Conservation (phyloP, 2,888 invertebrate species). For the Tupiocoris notatus region DNA sequence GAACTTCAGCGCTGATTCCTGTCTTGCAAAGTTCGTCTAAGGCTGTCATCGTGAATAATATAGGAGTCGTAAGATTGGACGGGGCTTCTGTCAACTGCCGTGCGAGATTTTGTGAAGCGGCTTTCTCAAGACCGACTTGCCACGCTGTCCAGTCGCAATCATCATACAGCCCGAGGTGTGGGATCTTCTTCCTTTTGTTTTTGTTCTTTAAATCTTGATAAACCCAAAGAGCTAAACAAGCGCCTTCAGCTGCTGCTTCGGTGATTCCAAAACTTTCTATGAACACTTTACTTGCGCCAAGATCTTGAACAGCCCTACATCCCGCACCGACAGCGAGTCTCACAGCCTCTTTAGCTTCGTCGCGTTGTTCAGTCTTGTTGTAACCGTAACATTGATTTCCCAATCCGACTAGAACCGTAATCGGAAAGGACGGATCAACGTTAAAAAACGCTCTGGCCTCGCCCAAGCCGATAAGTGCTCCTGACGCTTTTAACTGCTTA, state of each 20-base stretch:
- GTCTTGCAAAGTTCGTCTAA: slow-evolving; percentile 59
- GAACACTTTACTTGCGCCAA: slow-evolving; percentile 61
- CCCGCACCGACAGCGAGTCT: slow-evolving; percentile 67
- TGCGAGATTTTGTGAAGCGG: slow-evolving; percentile 77
- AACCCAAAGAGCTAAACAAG: slow-evolving; percentile 66
- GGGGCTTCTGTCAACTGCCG: slow-evolving; percentile 76
- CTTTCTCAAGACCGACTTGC: slow-evolving; percentile 69
- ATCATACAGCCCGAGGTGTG: slow-evolving; percentile 61
- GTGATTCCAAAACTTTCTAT: slow-evolving; percentile 76
- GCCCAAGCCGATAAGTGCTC: slow-evolving; percentile 59
- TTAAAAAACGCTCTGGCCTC: slow-evolving; percentile 65
- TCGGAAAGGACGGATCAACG: slow-evolving; percentile 63
- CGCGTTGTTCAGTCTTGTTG: slow-evolving; percentile 67
- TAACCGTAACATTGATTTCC: slow-evolving; percentile 68
- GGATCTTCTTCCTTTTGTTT: slow-evolving; percentile 50
- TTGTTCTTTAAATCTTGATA: slow-evolving; percentile 66
- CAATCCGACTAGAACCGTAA: slow-evolving; percentile 70
- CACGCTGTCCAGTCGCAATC: slow-evolving; percentile 69
- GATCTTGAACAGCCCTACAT: slow-evolving; percentile 59
- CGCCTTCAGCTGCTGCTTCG: slow-evolving; percentile 78
- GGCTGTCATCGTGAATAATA: slow-evolving; percentile 70
- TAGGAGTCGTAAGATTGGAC: slow-evolving; percentile 76
- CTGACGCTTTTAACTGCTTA: slow-evolving; percentile 48
- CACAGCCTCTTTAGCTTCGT: slow-evolving; percentile 74
- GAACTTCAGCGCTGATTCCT: slow-evolving; percentile 64